phyloP scores from a whole-genome alignment of 2,113 vertebrate species.

The Megaleporinus macrocephalus region DNA sequence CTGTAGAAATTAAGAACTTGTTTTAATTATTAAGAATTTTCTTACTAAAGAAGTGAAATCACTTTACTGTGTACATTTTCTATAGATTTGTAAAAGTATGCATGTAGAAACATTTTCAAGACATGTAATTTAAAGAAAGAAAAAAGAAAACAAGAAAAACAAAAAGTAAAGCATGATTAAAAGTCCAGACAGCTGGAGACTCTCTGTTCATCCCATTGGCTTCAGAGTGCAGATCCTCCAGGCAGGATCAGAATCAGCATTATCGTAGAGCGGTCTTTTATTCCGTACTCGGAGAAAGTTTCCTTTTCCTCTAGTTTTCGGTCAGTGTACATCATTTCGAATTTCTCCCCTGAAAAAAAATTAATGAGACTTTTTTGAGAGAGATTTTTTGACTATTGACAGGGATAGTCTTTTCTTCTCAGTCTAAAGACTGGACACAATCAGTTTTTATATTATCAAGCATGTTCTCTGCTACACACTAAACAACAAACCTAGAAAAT shows the following conservation, averaged over 20 bases:
- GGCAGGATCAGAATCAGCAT: slow-evolving; percentile 15
- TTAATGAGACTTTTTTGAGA: neutral
- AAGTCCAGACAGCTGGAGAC: neutral
- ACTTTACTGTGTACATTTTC: no score
- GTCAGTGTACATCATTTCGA: slow-evolving; percentile 16
- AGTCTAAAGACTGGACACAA: no score
- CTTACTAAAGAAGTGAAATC: no score
- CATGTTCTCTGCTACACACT: no score
- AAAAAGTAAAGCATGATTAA: neutral
- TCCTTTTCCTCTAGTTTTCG: neutral
- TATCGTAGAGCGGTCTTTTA: neutral
- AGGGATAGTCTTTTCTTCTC: no score
- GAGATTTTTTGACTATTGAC: no score
- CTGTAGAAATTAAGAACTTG: no score
- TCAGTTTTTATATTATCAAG: no score
- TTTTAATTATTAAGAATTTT: no score
- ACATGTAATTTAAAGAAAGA: no score
- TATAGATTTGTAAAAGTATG: neutral
- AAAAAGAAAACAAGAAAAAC: neutral
- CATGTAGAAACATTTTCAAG: neutral
- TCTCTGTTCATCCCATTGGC: neutral
- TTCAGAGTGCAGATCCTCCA: neutral
- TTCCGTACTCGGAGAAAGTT: slow-evolving; percentile 16
- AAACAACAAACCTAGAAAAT: no score
- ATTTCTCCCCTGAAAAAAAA: neutral